Percentiles rank a stretch among this genome's conserved stretches.
Evolutionary conservation across 1,140 invertebrate species (phyloP).

Genomic region (Camponotus floridanus): DNA sequence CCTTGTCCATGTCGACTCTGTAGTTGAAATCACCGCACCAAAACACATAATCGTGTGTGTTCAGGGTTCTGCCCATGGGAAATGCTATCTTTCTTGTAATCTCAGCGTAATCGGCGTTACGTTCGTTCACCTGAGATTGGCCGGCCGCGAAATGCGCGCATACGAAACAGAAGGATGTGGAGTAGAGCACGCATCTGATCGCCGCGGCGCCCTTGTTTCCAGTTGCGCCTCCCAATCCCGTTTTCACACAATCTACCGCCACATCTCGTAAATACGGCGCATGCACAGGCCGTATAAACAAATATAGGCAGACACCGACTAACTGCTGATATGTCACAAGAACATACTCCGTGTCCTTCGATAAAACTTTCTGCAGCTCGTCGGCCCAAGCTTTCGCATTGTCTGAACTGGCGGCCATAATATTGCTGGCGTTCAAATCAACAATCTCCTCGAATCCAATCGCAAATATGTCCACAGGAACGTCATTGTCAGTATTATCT

Average conservation of each 20-base stretch:
- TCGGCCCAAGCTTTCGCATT: constrained; percentile 98
- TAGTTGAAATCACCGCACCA: constrained; percentile 99
- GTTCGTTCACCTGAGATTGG: constrained; percentile 97
- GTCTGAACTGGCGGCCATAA: constrained; percentile 98
- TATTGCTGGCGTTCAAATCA: constrained; percentile 99
- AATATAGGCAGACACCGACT: constrained; percentile 98
- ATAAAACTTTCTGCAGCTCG: constrained; percentile 97
- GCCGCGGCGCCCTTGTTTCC: constrained; percentile 99
- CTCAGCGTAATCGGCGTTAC: constrained; percentile 98
- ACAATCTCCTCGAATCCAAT: constrained; percentile 99
- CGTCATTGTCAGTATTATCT: constrained; percentile 80
- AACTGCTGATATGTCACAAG: constrained; percentile 98
- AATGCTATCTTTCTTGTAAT: constrained; percentile 97
- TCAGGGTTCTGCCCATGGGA: constrained; percentile 96
- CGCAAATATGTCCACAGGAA: constrained; percentile 96
- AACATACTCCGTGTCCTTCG: constrained; percentile 95
- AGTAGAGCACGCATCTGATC: constrained; percentile 96
- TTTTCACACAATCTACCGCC: constrained; percentile 98
- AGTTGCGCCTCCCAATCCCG: constrained; percentile 97
- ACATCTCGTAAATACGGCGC: constrained; percentile 96
- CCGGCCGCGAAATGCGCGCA: constrained; percentile 99
- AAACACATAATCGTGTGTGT: constrained; percentile 99
- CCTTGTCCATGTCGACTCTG: constrained; percentile 97
- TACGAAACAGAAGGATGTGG: constrained; percentile 98
- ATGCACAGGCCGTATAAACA: constrained; percentile 96